Percentiles rank a stretch among this genome's conserved stretches.
These are phyloP conservation scores for Euphydryas editha DNA, from an alignment of 2,888 invertebrate genomes.

Conservation along the genomic window DNA sequence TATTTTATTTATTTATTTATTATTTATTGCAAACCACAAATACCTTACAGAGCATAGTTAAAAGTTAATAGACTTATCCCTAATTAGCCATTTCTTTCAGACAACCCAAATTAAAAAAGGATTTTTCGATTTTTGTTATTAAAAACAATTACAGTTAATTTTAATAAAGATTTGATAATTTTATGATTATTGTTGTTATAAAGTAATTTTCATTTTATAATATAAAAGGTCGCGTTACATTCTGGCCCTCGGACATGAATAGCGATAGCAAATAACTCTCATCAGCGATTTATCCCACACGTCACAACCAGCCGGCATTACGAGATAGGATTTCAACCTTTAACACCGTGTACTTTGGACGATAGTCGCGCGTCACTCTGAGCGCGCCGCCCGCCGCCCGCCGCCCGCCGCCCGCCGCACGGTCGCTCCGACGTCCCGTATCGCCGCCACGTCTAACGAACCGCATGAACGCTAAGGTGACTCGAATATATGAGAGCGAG, in stretches of 20 bases:
- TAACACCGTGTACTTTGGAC: not conserved
- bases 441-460: not conserved
- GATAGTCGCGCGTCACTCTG: too few relatives aligned
- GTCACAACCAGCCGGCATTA: too few relatives aligned
- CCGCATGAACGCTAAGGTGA: not conserved
- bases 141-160: not conserved
- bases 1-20: too few relatives aligned
- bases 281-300: not conserved
- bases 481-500: not conserved
- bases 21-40: too few relatives aligned
- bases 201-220: not conserved
- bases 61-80: too few relatives aligned
- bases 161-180: not conserved
- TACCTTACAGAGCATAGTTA: too few relatives aligned
- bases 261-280: constrained; percentile 5
- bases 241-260: not conserved
- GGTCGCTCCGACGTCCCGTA: not conserved
- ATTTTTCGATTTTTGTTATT: too few relatives aligned
- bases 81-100: too few relatives aligned
- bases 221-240: not conserved
- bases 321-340: not conserved
- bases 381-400: not conserved
- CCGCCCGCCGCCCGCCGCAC: not conserved
- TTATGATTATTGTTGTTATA: not conserved
- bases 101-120: too few relatives aligned